Percentiles rank a stretch among this genome's conserved stretches.
These are phyloP conservation scores for Drosophila sproati DNA, from an alignment of 1,140 invertebrate genomes.

Conservation along the genomic window DNA sequence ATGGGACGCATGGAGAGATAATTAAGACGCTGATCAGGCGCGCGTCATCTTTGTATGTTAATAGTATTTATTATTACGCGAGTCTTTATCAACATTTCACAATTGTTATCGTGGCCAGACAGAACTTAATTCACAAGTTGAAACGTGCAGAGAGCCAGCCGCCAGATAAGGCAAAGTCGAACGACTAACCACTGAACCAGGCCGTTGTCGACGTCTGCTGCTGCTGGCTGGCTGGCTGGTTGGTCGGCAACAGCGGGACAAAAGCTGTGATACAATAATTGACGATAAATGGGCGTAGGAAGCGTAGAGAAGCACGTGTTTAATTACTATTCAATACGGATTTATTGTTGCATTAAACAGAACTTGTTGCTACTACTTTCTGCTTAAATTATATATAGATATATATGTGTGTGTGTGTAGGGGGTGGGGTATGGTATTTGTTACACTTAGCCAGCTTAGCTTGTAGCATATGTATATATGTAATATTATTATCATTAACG, in stretches of 20 bases:
- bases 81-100: neutral
- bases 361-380: constrained; percentile 52
- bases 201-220: neutral
- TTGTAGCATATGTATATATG: constrained; percentile 13
- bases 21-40: neutral
- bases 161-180: constrained; percentile 39
- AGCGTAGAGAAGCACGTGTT: constrained; percentile 41
- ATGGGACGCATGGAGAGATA: neutral
- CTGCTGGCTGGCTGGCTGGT: neutral
- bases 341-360: constrained; percentile 60
- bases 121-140: constrained; percentile 20
- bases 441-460: constrained; percentile 25
- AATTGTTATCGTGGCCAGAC: constrained; percentile 35
- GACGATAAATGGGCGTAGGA: neutral
- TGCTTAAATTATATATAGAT: constrained; percentile 46
- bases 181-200: neutral
- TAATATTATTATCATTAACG: constrained; percentile 36
- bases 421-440: constrained; percentile 13
- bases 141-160: neutral
- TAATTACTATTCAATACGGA: constrained; percentile 54
- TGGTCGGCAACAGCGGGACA: constrained; percentile 15
- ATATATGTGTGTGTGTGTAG: neutral
- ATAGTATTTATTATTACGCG: constrained; percentile 4
- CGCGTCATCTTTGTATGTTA: neutral
- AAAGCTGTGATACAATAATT: neutral